phyloP scores from a whole-genome alignment of 2,797 vertebrate species.

The Rhynchotus rufescens region DNA sequence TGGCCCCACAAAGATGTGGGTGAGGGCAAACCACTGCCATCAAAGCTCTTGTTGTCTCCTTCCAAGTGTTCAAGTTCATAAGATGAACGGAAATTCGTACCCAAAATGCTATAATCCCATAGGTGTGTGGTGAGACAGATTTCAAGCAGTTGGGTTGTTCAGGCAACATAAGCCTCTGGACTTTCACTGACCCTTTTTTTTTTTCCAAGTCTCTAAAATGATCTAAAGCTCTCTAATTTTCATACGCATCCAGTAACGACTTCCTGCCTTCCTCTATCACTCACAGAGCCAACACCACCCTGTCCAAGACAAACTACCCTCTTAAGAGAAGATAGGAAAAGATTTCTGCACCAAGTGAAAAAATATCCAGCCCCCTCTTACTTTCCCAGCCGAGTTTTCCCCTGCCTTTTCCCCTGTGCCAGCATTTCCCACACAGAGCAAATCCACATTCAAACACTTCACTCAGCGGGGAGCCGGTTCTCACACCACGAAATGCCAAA shows the following conservation, averaged over 20 bases:
- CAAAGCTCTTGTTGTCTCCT: background rate
- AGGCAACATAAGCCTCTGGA: background rate
- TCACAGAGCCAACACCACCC: background rate
- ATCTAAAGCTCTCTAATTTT: background rate
- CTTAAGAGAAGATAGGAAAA: constrained; percentile 10
- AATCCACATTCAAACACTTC: constrained; percentile 39
- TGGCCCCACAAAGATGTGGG: background rate
- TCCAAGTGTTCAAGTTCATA: no score
- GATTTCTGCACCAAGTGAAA: constrained; percentile 19
- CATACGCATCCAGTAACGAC: background rate
- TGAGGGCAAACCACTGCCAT: background rate
- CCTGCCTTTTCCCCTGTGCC: constrained; percentile 42
- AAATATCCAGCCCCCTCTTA: constrained; percentile 44
- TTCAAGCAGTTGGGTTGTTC: background rate
- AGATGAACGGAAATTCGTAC: background rate
- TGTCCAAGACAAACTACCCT: constrained; percentile 54
- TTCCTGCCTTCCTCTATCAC: background rate
- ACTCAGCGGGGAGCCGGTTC: constrained; percentile 37
- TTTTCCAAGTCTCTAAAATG: background rate
- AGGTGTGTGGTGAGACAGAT: background rate
- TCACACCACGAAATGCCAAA: constrained; percentile 24
- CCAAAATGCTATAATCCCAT: background rate
- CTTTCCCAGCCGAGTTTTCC: constrained; percentile 60
- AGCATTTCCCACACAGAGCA: constrained; percentile 39
- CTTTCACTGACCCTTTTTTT: background rate